Evolutionary conservation across 2,888 invertebrate genomes (phyloP).

Genomic region (Coenonympha glycerion): DNA sequence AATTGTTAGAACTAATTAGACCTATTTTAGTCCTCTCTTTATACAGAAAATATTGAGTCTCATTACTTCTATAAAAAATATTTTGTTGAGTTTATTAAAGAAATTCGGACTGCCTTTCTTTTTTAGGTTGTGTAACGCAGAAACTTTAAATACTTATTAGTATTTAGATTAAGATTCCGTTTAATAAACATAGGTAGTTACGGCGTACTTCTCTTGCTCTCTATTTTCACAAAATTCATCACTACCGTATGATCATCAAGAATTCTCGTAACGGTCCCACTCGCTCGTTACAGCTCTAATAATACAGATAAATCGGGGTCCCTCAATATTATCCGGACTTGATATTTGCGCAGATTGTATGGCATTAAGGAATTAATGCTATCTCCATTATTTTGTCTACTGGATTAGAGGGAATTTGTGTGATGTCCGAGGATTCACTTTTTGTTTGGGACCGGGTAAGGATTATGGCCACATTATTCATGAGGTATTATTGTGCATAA

Average conservation of each 20-base stretch:
- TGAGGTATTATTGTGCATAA: too few relatives aligned
- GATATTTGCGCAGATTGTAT: slow-evolving; percentile 37
- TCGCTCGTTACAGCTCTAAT: slow-evolving; percentile 41
- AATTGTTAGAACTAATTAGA: too few relatives aligned
- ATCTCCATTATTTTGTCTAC: slow-evolving; percentile 8
- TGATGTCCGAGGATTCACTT: background rate
- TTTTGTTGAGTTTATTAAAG: too few relatives aligned
- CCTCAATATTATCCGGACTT: slow-evolving; percentile 44
- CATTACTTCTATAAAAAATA: too few relatives aligned
- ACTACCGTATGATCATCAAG: slow-evolving; percentile 1
- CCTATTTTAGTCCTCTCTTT: too few relatives aligned
- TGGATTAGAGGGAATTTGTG: background rate
- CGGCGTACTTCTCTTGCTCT: background rate
- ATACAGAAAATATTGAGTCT: too few relatives aligned
- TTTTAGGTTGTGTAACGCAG: too few relatives aligned
- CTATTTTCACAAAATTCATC: background rate
- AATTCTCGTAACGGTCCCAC: slow-evolving; percentile 36
- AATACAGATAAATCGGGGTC: slow-evolving; percentile 44
- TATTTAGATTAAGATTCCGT: too few relatives aligned
- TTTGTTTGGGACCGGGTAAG: background rate
- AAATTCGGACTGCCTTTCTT: too few relatives aligned
- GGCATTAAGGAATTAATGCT: slow-evolving; percentile 5
- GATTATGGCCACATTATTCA: background rate
- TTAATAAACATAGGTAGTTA: background rate
- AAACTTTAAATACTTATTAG: too few relatives aligned